Evolutionary conservation across 2,888 invertebrate genomes (phyloP).

Genomic region (Phortica magna): DNA sequence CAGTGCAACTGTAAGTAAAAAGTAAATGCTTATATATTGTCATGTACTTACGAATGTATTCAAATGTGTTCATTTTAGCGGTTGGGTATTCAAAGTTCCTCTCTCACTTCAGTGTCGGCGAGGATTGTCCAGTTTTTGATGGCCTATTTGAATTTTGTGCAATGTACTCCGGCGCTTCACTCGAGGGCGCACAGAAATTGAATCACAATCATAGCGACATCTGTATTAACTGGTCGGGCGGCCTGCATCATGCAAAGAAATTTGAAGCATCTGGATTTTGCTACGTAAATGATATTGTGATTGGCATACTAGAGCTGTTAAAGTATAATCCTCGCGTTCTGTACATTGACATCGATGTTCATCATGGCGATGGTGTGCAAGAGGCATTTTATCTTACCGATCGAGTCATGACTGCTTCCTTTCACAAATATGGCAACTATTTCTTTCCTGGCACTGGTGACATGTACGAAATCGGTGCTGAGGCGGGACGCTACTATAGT

Average conservation of each 20-base stretch:
- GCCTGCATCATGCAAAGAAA: slow-evolving; percentile 99
- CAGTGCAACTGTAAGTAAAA: slow-evolving; percentile 80
- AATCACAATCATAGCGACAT: slow-evolving; percentile 98
- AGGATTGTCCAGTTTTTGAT: slow-evolving; percentile 97
- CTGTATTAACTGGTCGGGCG: slow-evolving; percentile 99
- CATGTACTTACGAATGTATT: not conserved
- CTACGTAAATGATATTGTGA: slow-evolving; percentile 99
- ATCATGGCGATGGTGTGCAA: slow-evolving; percentile 96
- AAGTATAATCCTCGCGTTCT: slow-evolving; percentile 96
- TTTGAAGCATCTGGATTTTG: slow-evolving; percentile 99
- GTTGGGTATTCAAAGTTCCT: slow-evolving; percentile 92
- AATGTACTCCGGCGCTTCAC: slow-evolving; percentile 98
- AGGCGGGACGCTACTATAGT: slow-evolving; percentile 96
- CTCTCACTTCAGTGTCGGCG: slow-evolving; percentile 97
- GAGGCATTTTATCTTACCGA: slow-evolving; percentile 99
- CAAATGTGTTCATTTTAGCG: slow-evolving; percentile 57
- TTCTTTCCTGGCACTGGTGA: slow-evolving; percentile 99
- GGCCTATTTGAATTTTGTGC: slow-evolving; percentile 99
- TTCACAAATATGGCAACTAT: slow-evolving; percentile 98
- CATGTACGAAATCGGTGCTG: slow-evolving; percentile 98
- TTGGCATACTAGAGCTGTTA: slow-evolving; percentile 95
- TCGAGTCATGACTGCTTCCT: slow-evolving; percentile 99
- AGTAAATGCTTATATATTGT: not conserved
- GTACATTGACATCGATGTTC: slow-evolving; percentile 99
- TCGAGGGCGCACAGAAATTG: slow-evolving; percentile 97